Base-by-base conservation (phyloP, 2,888 invertebrate species). In the Oligia fasciuncula region DNA sequence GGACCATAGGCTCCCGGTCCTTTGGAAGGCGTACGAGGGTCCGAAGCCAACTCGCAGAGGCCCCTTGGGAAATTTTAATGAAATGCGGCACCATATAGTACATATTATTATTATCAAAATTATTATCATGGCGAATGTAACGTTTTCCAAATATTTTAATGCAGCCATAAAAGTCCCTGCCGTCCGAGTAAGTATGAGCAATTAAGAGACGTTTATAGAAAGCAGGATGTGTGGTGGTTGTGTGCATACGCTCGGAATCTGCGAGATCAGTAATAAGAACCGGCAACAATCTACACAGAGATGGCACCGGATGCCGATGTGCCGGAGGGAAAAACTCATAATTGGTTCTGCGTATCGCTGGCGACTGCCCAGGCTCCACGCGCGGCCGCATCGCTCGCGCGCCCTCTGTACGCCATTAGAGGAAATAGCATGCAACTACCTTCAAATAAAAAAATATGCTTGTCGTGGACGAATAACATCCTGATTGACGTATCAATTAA, bases 281-380 rank as follows among this genome's bases (percentile, higher is more conserved):
- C 85, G 73, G 84, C 81, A 85, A 87, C 87, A 85, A 90, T 87
- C 88, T 87, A 76, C 85, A 84, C 83, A 85, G 90, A 90, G 90
- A 91, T 91, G 91, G 87, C 89, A 91, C 93, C 94, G 94, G 94
- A 95, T 93, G 92, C 93, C 91, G 87, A 91, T 89, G 88, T 87
- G 91, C 92, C 91, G 82, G 80, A 89, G 91, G 92, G 91, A 94
- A 94, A 95, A 95, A 94, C 91, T 90, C 89, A 90, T 95, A 95
- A 95, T 94, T 93, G 94, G 89, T 95, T 95, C 94, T 92, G 87
- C 90, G 93, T 94, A 94, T 89, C 89, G 88, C 85, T 90, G 87
- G 81, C 63, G 78, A 79, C 83, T 89, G 86, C 83, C 60, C 73
- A 80, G 81, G 60, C 70, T 79, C 74, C 82, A 82, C 76, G 57